phyloP scores from a whole-genome alignment of 2,888 invertebrate species.

The Sesia apiformis region DNA sequence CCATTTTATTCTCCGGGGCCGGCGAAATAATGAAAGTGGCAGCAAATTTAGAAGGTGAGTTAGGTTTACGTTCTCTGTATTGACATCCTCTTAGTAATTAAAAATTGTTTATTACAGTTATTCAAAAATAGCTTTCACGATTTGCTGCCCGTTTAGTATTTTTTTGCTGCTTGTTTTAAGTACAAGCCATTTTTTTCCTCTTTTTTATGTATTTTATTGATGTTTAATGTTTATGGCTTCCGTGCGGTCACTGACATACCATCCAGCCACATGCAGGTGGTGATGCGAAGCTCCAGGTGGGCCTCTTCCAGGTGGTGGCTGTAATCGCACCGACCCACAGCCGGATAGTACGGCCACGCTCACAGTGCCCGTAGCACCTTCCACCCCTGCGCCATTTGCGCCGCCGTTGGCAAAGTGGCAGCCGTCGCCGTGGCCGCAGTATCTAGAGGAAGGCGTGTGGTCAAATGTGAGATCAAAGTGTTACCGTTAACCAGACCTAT shows the following conservation, averaged over 20 bases:
- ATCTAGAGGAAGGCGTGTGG: conserved; percentile 50
- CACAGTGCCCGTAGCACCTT: conserved; percentile 45
- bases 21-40: too few relatives aligned
- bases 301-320: conserved; percentile 57
- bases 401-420: conserved; percentile 72
- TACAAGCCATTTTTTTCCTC: too few relatives aligned
- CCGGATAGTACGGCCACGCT: conserved; percentile 80
- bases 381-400: conserved; percentile 62
- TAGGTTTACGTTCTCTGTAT: too few relatives aligned
- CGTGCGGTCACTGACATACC: conserved; percentile 37
- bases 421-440: conserved; percentile 86
- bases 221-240: too few relatives aligned
- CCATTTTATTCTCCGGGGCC: too few relatives aligned
- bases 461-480: not conserved
- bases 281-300: conserved; percentile 73
- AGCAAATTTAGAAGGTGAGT: not conserved
- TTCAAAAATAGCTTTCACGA: too few relatives aligned
- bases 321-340: conserved; percentile 78
- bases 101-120: too few relatives aligned
- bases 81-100: too few relatives aligned
- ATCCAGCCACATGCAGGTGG: conserved; percentile 75
- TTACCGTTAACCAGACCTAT: not conserved
- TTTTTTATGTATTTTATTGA: too few relatives aligned
- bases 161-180: too few relatives aligned
- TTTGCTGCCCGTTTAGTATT: too few relatives aligned